Evolutionary conservation across 2,888 invertebrate species (phyloP).

Genomic region (Metallyticus violacea): DNA sequence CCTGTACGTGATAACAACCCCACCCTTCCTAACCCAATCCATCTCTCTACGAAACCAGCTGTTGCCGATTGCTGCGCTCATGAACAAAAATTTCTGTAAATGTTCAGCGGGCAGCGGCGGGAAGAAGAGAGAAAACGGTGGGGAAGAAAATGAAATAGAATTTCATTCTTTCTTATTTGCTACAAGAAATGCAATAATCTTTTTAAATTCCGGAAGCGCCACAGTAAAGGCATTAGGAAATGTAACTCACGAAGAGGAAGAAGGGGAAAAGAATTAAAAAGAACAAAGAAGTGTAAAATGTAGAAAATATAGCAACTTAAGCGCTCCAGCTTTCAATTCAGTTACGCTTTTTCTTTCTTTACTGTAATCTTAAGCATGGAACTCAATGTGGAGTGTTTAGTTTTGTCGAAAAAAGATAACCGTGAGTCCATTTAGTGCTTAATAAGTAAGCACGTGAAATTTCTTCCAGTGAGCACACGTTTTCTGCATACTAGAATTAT

Average conservation of each 20-base stretch:
- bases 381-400: too few species aligned
- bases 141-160: neutral
- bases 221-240: neutral
- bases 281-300: neutral
- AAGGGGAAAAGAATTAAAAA: neutral
- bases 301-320: neutral
- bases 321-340: neutral
- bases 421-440: too few species aligned
- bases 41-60: neutral
- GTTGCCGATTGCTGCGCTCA: neutral
- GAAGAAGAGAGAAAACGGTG: neutral
- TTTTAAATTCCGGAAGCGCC: neutral
- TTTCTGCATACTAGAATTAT: too few species aligned
- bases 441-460: too few species aligned
- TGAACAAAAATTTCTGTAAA: slow-evolving; percentile 1
- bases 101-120: neutral
- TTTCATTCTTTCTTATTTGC: neutral
- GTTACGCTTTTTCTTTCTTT: neutral
- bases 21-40: neutral
- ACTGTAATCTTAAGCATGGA: neutral
- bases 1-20: neutral
- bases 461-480: too few species aligned
- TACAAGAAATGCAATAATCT: neutral
- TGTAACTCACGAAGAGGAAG: neutral
- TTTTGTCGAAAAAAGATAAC: too few species aligned